These are phyloP conservation scores for Battus philenor DNA, from an alignment of 1,140 invertebrate genomes.

Conservation along the genomic window DNA sequence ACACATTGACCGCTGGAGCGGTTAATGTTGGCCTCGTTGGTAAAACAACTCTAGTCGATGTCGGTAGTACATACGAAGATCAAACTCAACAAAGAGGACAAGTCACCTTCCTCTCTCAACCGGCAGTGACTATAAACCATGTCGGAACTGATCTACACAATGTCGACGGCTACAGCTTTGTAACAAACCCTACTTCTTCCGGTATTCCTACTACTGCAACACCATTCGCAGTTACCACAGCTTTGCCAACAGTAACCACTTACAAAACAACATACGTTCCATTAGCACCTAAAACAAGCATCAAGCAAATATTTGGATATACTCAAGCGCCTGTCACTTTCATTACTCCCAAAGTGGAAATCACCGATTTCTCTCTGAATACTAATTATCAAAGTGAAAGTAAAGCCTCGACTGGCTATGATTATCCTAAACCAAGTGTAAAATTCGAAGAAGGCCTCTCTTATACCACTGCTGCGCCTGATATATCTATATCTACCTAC, in stretches of 20 bases:
- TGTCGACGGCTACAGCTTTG: constrained; percentile 42
- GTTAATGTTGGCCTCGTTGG: constrained; percentile 70
- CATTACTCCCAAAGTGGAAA: constrained; percentile 41
- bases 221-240: constrained; percentile 53
- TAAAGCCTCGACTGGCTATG: constrained; percentile 52
- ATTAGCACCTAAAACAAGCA: constrained; percentile 50
- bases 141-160: constrained; percentile 47
- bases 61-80: constrained; percentile 34
- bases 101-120: constrained; percentile 35
- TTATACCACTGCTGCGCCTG: constrained; percentile 43
- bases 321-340: constrained; percentile 59
- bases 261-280: constrained; percentile 61
- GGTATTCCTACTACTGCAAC: constrained; percentile 57
- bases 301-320: constrained; percentile 65
- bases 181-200: constrained; percentile 56
- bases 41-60: constrained; percentile 67
- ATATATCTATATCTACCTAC: constrained; percentile 43
- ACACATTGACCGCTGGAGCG: constrained; percentile 66
- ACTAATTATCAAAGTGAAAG: constrained; percentile 38
- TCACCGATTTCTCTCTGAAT: constrained; percentile 39
- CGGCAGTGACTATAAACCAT: constrained; percentile 53
- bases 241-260: constrained; percentile 36
- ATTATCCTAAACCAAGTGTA: constrained; percentile 63
- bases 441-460: constrained; percentile 58
- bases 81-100: constrained; percentile 31